Conservation (phyloP, 2,888 invertebrate genomes). For the Troides oblongomaculatus region DNA sequence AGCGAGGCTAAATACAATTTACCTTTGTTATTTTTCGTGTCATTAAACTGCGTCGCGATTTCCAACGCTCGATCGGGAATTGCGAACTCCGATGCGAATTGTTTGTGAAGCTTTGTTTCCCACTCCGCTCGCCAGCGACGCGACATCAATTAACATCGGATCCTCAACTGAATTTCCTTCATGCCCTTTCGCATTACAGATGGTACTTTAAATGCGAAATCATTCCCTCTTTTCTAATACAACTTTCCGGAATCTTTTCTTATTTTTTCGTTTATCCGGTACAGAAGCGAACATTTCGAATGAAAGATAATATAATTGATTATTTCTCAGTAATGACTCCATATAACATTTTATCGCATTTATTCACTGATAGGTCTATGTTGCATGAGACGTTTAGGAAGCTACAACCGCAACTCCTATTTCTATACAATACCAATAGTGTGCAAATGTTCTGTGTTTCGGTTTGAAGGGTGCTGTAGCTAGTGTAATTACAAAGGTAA, state of each 20-base stretch:
- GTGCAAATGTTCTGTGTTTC: too few species aligned
- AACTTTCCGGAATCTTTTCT: constrained; percentile 8
- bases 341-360: too few species aligned
- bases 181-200: constrained; percentile 60
- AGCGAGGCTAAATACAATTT: constrained; percentile 78
- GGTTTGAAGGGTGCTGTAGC: too few species aligned
- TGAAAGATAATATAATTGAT: neutral
- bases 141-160: constrained; percentile 78
- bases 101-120: constrained; percentile 79
- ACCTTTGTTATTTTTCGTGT: constrained; percentile 81
- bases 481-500: too few species aligned
- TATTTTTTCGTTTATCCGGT: neutral
- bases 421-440: too few species aligned
- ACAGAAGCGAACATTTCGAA: neutral
- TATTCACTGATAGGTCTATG: too few species aligned
- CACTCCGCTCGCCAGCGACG: constrained; percentile 70
- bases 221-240: constrained; percentile 44
- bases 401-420: too few species aligned
- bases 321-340: too few species aligned
- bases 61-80: constrained; percentile 74
- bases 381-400: too few species aligned
- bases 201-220: constrained; percentile 63
- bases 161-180: constrained; percentile 72
- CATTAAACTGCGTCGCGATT: constrained; percentile 80
- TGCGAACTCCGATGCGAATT: constrained; percentile 78